Percentiles rank a stretch among this genome's conserved stretches.
These are phyloP conservation scores for Physella acuta DNA, from an alignment of 1,140 invertebrate genomes.

Conservation along the genomic window DNA sequence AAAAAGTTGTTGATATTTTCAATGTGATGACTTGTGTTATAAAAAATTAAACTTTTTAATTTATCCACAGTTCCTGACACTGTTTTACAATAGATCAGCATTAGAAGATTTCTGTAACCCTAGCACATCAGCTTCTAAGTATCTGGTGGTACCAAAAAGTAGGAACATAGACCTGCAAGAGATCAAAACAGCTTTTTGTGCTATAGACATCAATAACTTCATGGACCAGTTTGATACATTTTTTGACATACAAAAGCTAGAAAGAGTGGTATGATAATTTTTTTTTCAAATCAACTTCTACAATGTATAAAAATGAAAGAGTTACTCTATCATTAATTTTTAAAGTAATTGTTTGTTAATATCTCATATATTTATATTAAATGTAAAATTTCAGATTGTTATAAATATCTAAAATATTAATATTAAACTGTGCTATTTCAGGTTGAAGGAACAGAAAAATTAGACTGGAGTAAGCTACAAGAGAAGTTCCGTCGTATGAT, in stretches of 20 bases:
- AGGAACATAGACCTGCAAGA: background rate
- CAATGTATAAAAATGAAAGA: no score
- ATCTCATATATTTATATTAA: no score
- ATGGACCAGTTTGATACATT: constrained; percentile 9
- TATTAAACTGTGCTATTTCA: background rate
- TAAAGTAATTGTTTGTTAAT: no score
- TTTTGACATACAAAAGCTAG: constrained; percentile 1
- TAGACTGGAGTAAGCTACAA: background rate
- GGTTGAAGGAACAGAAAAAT: background rate
- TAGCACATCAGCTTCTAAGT: background rate
- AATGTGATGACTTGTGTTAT: background rate
- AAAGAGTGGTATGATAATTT: constrained; percentile 2
- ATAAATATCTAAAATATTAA: constrained; percentile 1
- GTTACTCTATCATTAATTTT: no score
- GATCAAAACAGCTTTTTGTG: constrained; percentile 1
- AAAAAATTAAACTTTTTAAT: no score
- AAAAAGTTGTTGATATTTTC: no score
- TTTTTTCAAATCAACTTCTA: no score
- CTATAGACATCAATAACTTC: constrained; percentile 2
- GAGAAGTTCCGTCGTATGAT: background rate
- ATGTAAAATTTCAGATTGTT: no score
- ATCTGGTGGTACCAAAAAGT: background rate
- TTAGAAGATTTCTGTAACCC: constrained; percentile 4
- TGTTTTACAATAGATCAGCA: background rate
- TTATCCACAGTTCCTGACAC: constrained; percentile 1